A percentile compares a stretch with the other conserved stretches of the same genome.
Evolutionary conservation across 2,888 invertebrate species (phyloP).

Genomic region (Drosophila borborema): DNA sequence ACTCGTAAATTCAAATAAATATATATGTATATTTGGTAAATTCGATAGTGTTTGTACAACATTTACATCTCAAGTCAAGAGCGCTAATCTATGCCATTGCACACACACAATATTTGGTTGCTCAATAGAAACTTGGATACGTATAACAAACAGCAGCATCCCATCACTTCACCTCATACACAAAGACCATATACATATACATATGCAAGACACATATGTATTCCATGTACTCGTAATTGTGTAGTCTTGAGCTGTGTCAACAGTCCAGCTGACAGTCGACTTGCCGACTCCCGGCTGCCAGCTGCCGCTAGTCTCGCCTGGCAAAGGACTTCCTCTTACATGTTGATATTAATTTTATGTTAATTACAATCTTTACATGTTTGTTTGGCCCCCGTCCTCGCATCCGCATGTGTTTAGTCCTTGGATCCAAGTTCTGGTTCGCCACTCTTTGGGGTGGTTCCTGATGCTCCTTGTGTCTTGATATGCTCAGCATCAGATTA

Average conservation of each 20-base stretch:
- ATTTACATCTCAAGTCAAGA: not conserved
- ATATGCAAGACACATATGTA: not conserved
- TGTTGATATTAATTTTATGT: constrained; percentile 79
- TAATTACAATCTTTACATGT: constrained; percentile 75
- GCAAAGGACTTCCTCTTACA: constrained; percentile 34
- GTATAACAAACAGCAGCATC: constrained; percentile 17
- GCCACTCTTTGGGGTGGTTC: constrained; percentile 28
- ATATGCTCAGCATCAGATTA: constrained; percentile 76
- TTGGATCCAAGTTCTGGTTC: constrained; percentile 21
- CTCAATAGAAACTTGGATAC: constrained; percentile 6
- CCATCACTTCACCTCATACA: not conserved
- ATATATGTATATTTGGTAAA: not conserved
- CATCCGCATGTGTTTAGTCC: constrained; percentile 26
- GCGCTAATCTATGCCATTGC: not conserved
- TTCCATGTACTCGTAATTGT: constrained; percentile 13
- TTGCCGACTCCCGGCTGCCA: not conserved
- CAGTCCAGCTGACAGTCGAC: constrained; percentile 36
- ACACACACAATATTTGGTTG: constrained; percentile 16
- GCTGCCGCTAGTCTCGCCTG: constrained; percentile 15
- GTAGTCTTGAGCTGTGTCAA: constrained; percentile 33
- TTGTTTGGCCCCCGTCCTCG: constrained; percentile 47
- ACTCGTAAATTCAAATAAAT: not conserved
- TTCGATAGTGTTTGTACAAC: not conserved
- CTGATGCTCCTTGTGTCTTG: constrained; percentile 40
- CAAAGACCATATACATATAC: not conserved